Evolutionary conservation across 2,113 vertebrate genomes (phyloP), one percentile per base, ranked within the genome.

Genomic region (Macrotus californicus): DNA sequence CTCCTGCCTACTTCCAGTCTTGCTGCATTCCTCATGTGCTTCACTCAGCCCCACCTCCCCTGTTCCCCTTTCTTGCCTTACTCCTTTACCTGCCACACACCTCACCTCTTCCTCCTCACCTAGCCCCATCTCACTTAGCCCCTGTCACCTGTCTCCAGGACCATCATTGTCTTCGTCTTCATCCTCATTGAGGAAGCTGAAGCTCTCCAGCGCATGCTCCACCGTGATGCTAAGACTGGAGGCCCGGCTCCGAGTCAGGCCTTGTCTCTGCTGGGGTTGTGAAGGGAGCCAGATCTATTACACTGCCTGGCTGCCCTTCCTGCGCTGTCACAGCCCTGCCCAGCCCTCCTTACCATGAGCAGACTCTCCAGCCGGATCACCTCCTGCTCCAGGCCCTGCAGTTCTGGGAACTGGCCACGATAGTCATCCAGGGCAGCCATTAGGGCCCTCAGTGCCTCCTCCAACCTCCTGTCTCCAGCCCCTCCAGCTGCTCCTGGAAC

Each of bases 161-260:
- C 97, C 97, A 64, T 98, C 98, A 0, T 96, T 98, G 77, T 99
- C 99, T 48, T 99, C 99, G 80, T 98, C 98, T 97, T 99, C 99
- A 0, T 99, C 99, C 7, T 98, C 98, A 81, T 99, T 99, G 92
- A 99, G 99, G 97, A 99, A 99, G 97, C 99, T 99, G 93, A 99
- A 99, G 97, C 99, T 99, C 97, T 99, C 99, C 90, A 99, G 98
- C 0, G 99, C 99, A 0, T 99, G 99, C 94, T 99, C 99, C 96
- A 99, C 99, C 0, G 99, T 99, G 96, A 99, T 98, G 97, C 99
- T 99, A 79, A 99, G 98, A 92, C 99, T 99, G 95, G 99, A 99
- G 0, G 99, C 98, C 18, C 99, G 98, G 97, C 99, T 99, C 52
- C 98, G 98, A 95, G 98, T 99, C 29, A 98, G 79, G 0, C 99